phyloP scores from a whole-genome alignment of 2,797 vertebrate genomes.

The Liasis olivaceus region DNA sequence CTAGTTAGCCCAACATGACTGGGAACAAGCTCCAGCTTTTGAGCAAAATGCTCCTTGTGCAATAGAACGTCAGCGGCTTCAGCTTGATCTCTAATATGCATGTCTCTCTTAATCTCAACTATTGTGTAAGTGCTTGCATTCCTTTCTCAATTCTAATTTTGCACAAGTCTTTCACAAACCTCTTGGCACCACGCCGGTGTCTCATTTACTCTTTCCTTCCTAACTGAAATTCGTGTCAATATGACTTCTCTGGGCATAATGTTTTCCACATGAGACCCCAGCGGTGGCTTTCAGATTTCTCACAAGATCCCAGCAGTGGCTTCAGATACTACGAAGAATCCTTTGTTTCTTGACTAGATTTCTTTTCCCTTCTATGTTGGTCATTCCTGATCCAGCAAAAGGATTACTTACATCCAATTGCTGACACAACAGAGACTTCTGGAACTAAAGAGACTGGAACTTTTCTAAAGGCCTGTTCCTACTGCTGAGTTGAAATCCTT shows the following conservation, averaged over 20 bases:
- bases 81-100: not conserved
- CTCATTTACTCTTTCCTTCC: not conserved
- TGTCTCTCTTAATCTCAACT: not conserved
- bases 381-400: not conserved
- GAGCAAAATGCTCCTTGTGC: not conserved
- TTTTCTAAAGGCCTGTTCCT: not conserved
- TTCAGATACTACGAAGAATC: not conserved
- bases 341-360: not conserved
- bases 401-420: not conserved
- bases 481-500: not conserved
- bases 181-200: not conserved
- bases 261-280: not conserved
- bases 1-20: not conserved
- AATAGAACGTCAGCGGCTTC: conserved; percentile 3
- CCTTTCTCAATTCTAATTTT: not conserved
- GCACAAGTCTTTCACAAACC: not conserved
- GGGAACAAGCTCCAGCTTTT: not conserved
- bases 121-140: not conserved
- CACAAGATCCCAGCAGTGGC: not conserved
- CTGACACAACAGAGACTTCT: not conserved
- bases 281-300: not conserved
- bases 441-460: not conserved
- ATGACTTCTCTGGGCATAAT: not conserved
- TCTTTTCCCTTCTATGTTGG: not conserved
- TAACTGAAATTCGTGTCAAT: not conserved